Base-by-base conservation (phyloP, 2,113 vertebrate species). In the Egretta garzetta region DNA sequence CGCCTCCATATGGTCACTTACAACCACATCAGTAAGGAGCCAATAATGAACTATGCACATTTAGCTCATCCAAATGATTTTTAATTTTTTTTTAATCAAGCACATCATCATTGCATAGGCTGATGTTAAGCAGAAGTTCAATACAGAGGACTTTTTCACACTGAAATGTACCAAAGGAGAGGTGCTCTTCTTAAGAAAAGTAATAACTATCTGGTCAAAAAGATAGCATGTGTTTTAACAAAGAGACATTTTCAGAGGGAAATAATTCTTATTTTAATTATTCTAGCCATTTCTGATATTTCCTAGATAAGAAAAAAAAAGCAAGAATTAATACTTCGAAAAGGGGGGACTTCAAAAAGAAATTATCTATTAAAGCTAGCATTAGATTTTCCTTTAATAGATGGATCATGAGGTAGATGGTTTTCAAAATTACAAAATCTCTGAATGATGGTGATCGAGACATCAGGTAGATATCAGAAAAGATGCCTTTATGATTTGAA, bases 31-130 rank as follows among this genome's bases (percentile, higher is more conserved):
- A 8, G 16, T 58, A 70, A 71, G 28, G 14, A 53, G 5, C 7
- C 8, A 15, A 30, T 30, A 73, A 76, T 27, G 21, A 84, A 66
- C 14, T 39, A 19, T 20, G 12, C 5, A 20, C 7, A 58, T 74
- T 80, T 85, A 79, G 4, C 9, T 62, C 35, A 56, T 43, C 6
- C 27, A 24, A 13, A 18, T 50, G 20, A 21, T 27, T 43, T 59
- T 17, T 60, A 41, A 5, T 17, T 45, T 17, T 45, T 60, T 74
- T 66, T 4, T 17, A 63, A 70, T 49, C 41, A 79, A 87, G 17
- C 1, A 24, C 4, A 6, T 5, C 3, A n/a, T 23, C 13, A 19
- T 53, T 43, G 3, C 9, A 33, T 12, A 62, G 15, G 4, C 8
- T 64, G 28, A 58, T 50, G 17, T 15, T 76, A 11, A 71, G 32